Evolutionary conservation across 2,888 invertebrate species (phyloP).

Genomic region (Xestia rhomboidea): DNA sequence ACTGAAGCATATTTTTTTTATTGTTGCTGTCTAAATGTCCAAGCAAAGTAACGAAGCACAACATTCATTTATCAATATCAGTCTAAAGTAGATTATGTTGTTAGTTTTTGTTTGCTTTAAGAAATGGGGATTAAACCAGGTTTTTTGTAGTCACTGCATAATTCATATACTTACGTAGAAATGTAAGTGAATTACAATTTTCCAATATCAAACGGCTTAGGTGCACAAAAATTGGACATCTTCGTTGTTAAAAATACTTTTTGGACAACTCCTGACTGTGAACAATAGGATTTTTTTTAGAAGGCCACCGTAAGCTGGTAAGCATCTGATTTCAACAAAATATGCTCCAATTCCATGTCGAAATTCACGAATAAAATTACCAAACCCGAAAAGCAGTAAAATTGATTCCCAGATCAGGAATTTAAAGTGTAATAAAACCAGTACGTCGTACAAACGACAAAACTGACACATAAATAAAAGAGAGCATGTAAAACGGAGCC

Average conservation of each 20-base stretch:
- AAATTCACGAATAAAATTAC: slow-evolving; percentile 7
- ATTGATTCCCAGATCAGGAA: slow-evolving; percentile 56
- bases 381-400: slow-evolving; percentile 33
- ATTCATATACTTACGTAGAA: no score
- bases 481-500: slow-evolving; percentile 56
- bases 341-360: not conserved
- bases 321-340: no score
- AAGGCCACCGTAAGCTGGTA: not conserved
- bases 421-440: slow-evolving; percentile 59
- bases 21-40: slow-evolving; percentile 41
- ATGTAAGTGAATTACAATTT: not conserved
- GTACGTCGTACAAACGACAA: slow-evolving; percentile 48
- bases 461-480: slow-evolving; percentile 64
- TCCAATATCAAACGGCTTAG: not conserved
- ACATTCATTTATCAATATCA: slow-evolving; percentile 47
- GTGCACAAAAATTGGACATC: not conserved
- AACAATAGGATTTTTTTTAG: not conserved
- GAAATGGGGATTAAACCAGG: not conserved
- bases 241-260: no score
- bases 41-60: slow-evolving; percentile 28
- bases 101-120: slow-evolving; percentile 21
- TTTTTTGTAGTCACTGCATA: no score
- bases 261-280: no score
- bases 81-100: slow-evolving; percentile 27
- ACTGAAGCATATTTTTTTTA: slow-evolving; percentile 42